Conservation (phyloP, 2,113 vertebrate species). For the Chloebia gouldiae region DNA sequence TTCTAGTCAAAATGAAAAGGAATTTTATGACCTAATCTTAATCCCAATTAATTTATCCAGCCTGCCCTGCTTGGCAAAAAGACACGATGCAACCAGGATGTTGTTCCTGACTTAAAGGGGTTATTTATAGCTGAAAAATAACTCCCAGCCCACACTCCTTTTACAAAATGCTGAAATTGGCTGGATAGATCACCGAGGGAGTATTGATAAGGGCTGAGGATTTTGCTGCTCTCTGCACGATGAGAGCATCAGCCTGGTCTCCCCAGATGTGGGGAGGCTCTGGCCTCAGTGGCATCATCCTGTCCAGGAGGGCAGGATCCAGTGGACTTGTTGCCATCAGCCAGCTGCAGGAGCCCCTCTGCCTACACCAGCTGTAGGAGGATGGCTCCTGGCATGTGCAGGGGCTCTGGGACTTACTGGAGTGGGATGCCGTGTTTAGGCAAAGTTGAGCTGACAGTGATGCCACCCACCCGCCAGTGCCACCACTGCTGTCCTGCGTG, state of each 20-base stretch:
- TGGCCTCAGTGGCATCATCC: neutral
- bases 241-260: neutral
- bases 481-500: neutral
- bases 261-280: rapidly evolving
- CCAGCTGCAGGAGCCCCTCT: neutral
- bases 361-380: neutral
- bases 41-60: constrained; percentile 61
- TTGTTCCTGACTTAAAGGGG: constrained; percentile 15
- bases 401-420: rapidly evolving
- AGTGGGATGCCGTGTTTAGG: neutral
- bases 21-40: constrained; percentile 60
- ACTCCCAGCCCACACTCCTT: neutral
- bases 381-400: neutral
- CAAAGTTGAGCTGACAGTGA: rapidly evolving
- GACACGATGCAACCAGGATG: neutral
- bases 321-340: neutral
- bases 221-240: neutral
- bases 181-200: neutral
- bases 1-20: constrained; percentile 39
- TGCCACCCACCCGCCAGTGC: neutral
- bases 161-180: neutral
- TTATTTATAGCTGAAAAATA: neutral
- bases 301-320: rapidly evolving
- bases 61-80: neutral
- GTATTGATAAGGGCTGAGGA: rapidly evolving